Base-by-base conservation (phyloP, 2,113 vertebrate species). In the Sphyrna mokarran region DNA sequence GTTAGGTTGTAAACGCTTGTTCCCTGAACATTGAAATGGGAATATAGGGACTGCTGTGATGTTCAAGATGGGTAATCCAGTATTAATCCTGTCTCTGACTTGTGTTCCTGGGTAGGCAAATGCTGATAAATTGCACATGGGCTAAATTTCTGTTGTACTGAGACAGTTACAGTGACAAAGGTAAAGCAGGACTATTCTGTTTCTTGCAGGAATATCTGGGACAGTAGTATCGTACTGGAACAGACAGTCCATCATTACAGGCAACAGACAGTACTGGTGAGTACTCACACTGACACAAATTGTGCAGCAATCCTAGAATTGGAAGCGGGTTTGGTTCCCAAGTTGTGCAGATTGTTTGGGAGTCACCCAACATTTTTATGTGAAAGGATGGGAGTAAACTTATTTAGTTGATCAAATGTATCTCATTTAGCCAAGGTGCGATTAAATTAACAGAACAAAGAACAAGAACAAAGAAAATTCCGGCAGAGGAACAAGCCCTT, bases 131-230 rank as follows among this genome's bases (percentile, higher is more conserved):
- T 78, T 14, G n/a, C 3, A 80, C n/a, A 37, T 0, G 2, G n/a
- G 78, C n/a, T 37, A 80, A 37, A 80, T 80, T 37, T 16, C 78
- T 80, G 13, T 0, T 80, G n/a, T 37, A 80, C n/a, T 80, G 78
- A 18, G 2, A 37, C 13, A 80, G n/a, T 33, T 16, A 33, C 78
- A 0, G 33, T 80, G 10, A 80, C n/a, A 18, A 11, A 40, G 4
- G n/a, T 89, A 58, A 87, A 23, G 48, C 86, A 58, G 86, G 22
- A 54, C 5, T 96, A 96, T 93, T 85, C 96, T 94, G 95, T 95
- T 14, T 97, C 43, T 97, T 97, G 26, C 97, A 99, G 99, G 96
- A 99, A 98, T 97, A 98, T 99, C 96, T 99, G 99, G 99, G 99
- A 99, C 96, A 98, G 98, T 80, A 99, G 98, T 96, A 98, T 99